Base-by-base conservation (phyloP, 2,888 invertebrate genomes). In the Tubulanus polymorphus region DNA sequence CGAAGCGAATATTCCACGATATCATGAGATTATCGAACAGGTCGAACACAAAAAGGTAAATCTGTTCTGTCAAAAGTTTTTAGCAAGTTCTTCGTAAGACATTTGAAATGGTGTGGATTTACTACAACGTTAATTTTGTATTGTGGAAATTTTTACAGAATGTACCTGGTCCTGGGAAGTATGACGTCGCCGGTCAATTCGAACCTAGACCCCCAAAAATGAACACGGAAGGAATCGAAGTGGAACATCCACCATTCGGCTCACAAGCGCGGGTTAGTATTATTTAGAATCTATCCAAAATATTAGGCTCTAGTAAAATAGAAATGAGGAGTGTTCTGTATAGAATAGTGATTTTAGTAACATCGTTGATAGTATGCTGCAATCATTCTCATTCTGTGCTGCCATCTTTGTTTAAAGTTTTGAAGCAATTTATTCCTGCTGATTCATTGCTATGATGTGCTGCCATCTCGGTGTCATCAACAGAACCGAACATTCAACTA, bases 221-320 rank as follows among this genome's bases (percentile, higher is more conserved):
- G 27, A 75, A 75, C 63, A 69, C 72, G 37, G 76, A 77, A 29
- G 75, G 75, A 28, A 67, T 75, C 30, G 74, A 75, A 60, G 70
- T 75, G 25, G 79, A 79, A 56, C 75, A 75, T 48, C 78, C 79
- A 8, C 78, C 78, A 18, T 79, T 79, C 62, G 67, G 73, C 62
- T 71, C 74, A 52, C 78, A 79, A 61, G 63, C 75, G 18, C 76
- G 75, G 73, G 78, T 78, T 53, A 55, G 65, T 28, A 27, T 45
- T 6, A 41, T 20, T 23, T 48, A 6, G 10, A 26, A 27, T 35
- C 12, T 35, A 35, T 35, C 35, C 35, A 35, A 35, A 35, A 35
- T 12, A n/a, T n/a, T n/a, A n/a, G n/a, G n/a, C n/a, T n/a, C n/a
- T n/a, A n/a, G n/a, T n/a, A n/a, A n/a, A n/a, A n/a, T n/a, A n/a